Conservation (phyloP, 1,140 invertebrate species). For the Chironomus striatipennis region DNA sequence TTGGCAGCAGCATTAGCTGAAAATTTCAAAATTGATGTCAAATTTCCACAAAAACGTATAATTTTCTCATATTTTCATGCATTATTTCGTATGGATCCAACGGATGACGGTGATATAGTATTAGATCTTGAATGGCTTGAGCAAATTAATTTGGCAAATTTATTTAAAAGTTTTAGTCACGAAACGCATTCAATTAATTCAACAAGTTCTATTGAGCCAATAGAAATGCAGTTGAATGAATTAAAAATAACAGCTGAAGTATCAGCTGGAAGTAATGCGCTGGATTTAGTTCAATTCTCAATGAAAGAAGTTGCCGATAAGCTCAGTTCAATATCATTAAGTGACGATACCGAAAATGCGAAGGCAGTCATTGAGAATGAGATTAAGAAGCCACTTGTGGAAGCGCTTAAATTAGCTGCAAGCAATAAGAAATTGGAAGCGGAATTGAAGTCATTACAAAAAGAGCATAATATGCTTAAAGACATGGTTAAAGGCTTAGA, state of each 20-base stretch:
- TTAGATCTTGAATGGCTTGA: not conserved
- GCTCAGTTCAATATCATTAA: not conserved
- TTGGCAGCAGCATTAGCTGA: conserved; percentile 4
- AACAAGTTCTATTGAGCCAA: not conserved
- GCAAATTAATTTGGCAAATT: not conserved
- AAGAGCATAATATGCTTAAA: conserved; percentile 26
- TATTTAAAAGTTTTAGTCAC: conserved; percentile 5
- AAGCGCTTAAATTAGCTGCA: conserved; percentile 1
- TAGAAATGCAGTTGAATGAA: conserved; percentile 1
- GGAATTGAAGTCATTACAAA: conserved; percentile 23
- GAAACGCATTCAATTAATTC: not conserved
- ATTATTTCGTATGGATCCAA: not conserved
- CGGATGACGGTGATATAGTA: not conserved
- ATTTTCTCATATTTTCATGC: conserved; percentile 18
- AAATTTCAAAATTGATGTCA: conserved; percentile 22
- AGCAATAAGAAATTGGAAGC: conserved; percentile 25
- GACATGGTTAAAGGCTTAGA: conserved; percentile 25
- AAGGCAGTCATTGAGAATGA: conserved; percentile 23
- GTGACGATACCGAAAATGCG: conserved; percentile 20
- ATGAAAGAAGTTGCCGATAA: conserved; percentile 17
- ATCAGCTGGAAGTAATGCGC: not conserved
- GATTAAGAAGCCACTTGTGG: conserved; percentile 14
- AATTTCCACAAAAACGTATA: not conserved
- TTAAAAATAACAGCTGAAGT: conserved; percentile 3
- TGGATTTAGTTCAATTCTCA: conserved; percentile 8